A percentile compares a stretch with the other conserved stretches of the same genome.
Evolutionary conservation across 1,140 invertebrate genomes (phyloP).

Genomic region (Oppia nitens): DNA sequence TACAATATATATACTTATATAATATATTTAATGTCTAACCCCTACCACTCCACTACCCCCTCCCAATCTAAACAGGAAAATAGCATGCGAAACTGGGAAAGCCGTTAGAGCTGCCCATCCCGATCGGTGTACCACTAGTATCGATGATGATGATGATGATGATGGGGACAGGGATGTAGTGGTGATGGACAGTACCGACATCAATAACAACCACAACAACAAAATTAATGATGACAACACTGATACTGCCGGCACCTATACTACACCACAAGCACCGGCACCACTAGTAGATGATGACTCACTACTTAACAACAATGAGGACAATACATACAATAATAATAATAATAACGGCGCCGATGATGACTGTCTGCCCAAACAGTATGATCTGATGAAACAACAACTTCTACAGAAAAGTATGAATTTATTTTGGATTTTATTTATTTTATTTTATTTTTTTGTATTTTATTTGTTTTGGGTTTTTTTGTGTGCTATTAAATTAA

Average conservation of each 20-base stretch:
- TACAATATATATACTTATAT: too few relatives aligned
- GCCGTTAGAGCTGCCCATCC: conserved; percentile 15
- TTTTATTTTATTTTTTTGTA: too few relatives aligned
- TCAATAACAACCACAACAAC: too few relatives aligned
- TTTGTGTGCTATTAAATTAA: too few relatives aligned
- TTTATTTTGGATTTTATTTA: too few relatives aligned
- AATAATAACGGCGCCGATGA: conserved; percentile 12
- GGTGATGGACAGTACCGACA: too few relatives aligned
- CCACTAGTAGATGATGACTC: too few relatives aligned
- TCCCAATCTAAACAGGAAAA: conserved; percentile 4
- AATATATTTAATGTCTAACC: neutral
- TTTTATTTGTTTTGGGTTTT: too few relatives aligned
- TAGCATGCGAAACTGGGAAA: conserved; percentile 7
- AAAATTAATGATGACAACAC: neutral
- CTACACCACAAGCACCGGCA: neutral
- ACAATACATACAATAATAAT: too few relatives aligned
- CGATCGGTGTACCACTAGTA: conserved; percentile 13
- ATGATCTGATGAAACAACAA: conserved; percentile 18
- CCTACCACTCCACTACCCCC: too few relatives aligned
- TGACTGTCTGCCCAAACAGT: conserved; percentile 16
- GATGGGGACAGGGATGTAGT: conserved; percentile 12
- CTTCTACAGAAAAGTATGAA: conserved; percentile 16
- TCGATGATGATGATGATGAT: conserved; percentile 9
- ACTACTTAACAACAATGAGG: too few relatives aligned
- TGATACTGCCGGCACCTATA: neutral